Evolutionary conservation across 1,140 invertebrate genomes (phyloP).

Genomic region (Zophobas atratus): DNA sequence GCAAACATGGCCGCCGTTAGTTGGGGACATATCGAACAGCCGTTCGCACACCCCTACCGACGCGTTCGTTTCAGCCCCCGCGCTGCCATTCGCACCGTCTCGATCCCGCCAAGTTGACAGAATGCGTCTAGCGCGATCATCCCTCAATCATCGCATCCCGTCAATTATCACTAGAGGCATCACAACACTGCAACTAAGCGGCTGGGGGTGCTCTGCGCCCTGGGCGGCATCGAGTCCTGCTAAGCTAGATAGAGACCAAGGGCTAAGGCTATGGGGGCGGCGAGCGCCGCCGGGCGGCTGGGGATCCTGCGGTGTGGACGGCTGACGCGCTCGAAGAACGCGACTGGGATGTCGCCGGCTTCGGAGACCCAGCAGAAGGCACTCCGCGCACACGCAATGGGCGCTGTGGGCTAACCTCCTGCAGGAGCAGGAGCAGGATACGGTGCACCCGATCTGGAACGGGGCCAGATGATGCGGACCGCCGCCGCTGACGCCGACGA

Average conservation of each 20-base stretch:
- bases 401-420: conserved; percentile 21
- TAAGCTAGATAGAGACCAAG: not conserved
- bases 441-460: conserved; percentile 10
- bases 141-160: conserved; percentile 23
- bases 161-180: conserved; percentile 30
- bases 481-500: not conserved
- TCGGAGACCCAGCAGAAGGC: conserved; percentile 39
- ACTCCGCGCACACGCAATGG: conserved; percentile 42
- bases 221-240: conserved; percentile 17
- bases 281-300: not conserved
- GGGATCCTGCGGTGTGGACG: conserved; percentile 35
- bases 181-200: conserved; percentile 48
- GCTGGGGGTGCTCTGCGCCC: not conserved
- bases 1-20: conserved; percentile 66
- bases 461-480: conserved; percentile 1
- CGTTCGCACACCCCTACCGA: conserved; percentile 39
- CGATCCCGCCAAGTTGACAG: conserved; percentile 29
- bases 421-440: conserved; percentile 15
- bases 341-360: conserved; percentile 43
- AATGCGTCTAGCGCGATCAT: conserved; percentile 14
- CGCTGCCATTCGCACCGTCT: conserved; percentile 20
- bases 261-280: conserved; percentile 21
- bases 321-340: conserved; percentile 45
- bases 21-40: conserved; percentile 47
- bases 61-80: conserved; percentile 35